Evolutionary conservation across 1,140 invertebrate species (phyloP).

Genomic region (Liolophura sinensis): DNA sequence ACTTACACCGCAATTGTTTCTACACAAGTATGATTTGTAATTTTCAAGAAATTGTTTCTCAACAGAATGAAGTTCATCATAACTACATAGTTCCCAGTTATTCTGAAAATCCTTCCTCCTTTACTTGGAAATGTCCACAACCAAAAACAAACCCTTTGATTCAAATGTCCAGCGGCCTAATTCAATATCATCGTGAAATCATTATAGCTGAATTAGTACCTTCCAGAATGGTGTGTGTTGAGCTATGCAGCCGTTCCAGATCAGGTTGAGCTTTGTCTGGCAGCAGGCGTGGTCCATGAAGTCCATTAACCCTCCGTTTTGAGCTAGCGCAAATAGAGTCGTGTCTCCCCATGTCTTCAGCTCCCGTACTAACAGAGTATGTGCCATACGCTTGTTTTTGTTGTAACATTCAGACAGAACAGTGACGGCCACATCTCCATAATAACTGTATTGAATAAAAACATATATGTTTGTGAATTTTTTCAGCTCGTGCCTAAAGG

Average conservation of each 20-base stretch:
- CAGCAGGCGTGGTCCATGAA: constrained; percentile 30
- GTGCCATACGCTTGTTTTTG: constrained; percentile 13
- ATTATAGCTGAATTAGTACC: constrained; percentile 6
- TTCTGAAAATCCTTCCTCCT: too few species aligned
- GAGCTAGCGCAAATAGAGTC: constrained; percentile 21
- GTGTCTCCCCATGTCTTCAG: constrained; percentile 17
- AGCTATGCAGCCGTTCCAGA: constrained; percentile 29
- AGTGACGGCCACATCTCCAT: constrained; percentile 28
- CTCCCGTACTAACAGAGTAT: constrained; percentile 15
- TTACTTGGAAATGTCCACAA: background rate
- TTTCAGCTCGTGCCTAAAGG: too few species aligned
- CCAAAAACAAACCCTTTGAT: too few species aligned
- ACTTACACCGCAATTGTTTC: too few species aligned
- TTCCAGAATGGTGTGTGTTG: constrained; percentile 23
- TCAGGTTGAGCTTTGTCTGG: constrained; percentile 28
- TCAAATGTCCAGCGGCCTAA: too few species aligned
- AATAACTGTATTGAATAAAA: constrained; percentile 13
- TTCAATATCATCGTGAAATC: too few species aligned
- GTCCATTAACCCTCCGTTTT: constrained; percentile 22
- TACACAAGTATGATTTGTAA: too few species aligned
- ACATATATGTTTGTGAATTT: background rate
- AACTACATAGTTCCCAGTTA: too few species aligned
- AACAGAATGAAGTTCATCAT: background rate
- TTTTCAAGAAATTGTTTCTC: too few species aligned
- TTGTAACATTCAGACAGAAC: constrained; percentile 31